A percentile compares a stretch with the other conserved stretches of the same genome.
Evolutionary conservation across 2,888 invertebrate species (phyloP).

Genomic region (Laspeyria flexula): DNA sequence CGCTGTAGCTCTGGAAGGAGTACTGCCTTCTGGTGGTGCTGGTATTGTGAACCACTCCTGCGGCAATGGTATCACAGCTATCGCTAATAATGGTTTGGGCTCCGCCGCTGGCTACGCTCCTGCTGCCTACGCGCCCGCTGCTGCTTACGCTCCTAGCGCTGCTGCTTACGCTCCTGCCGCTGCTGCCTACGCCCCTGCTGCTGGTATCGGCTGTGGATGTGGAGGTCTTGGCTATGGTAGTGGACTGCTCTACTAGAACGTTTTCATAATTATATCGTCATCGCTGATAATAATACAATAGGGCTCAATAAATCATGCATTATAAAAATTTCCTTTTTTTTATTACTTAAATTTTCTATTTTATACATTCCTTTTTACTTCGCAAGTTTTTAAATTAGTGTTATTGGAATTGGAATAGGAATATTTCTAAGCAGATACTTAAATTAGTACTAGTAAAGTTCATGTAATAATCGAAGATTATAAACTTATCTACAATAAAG

Average conservation of each 20-base stretch:
- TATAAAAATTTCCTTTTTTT: background rate
- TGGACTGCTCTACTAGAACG: background rate
- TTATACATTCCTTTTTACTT: background rate
- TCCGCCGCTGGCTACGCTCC: background rate
- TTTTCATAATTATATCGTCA: background rate
- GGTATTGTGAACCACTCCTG: conserved; percentile 45
- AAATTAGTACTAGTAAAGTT: too few species aligned
- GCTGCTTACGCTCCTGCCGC: conserved; percentile 27
- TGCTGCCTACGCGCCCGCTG: background rate
- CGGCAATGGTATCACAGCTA: conserved; percentile 40
- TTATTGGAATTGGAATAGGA: too few species aligned
- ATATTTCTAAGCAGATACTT: too few species aligned
- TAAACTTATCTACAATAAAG: too few species aligned
- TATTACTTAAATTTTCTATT: background rate
- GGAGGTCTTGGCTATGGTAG: background rate
- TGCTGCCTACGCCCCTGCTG: conserved; percentile 46
- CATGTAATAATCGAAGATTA: too few species aligned
- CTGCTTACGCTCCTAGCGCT: background rate
- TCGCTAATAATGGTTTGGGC: conserved; percentile 4
- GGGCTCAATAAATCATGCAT: background rate
- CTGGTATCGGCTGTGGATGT: conserved; percentile 45
- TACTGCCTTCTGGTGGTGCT: conserved; percentile 47
- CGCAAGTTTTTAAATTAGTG: too few species aligned
- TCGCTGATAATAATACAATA: background rate
- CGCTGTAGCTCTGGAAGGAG: conserved; percentile 46